Evolutionary conservation across 53 echinoderm and acorn worm genomes (phyloP).

Genomic region (Mesocentrotus franciscanus): DNA sequence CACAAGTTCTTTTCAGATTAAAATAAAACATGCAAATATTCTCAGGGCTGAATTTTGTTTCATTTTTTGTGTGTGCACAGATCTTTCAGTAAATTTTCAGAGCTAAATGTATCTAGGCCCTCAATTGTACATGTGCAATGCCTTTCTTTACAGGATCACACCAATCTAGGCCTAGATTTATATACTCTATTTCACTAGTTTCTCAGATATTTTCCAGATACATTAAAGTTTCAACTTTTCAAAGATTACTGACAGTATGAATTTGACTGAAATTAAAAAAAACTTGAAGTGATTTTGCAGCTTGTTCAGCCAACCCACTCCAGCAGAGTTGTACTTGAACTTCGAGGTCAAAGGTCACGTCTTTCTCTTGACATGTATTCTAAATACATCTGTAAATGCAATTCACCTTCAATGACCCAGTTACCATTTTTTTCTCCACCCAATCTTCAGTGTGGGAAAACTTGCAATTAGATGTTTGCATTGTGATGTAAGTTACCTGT

Average conservation of each 20-base stretch:
- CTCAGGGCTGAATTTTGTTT: no score
- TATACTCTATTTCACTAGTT: no score
- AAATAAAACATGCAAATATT: no score
- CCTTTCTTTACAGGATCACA: no score
- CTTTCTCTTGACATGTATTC: background rate
- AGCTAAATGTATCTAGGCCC: no score
- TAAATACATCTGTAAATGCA: background rate
- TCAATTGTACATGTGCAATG: no score
- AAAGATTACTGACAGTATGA: background rate
- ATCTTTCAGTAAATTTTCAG: no score
- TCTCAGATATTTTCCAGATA: no score
- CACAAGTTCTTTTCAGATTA: no score
- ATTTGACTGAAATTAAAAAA: background rate
- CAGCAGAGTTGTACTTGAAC: constrained; percentile 3
- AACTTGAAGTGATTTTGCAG: constrained; percentile 11
- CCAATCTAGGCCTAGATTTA: no score
- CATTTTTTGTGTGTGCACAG: no score
- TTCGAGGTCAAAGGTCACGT: background rate
- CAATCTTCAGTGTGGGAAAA: constrained; percentile 8
- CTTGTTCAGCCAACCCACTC: background rate
- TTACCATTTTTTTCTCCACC: background rate
- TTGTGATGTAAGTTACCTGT: background rate
- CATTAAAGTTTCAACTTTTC: background rate
- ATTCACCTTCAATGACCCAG: constrained; percentile 17
- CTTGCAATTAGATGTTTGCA: background rate